Base-by-base conservation (phyloP, 1,140 invertebrate species). In the Odontomachus brunneus region DNA sequence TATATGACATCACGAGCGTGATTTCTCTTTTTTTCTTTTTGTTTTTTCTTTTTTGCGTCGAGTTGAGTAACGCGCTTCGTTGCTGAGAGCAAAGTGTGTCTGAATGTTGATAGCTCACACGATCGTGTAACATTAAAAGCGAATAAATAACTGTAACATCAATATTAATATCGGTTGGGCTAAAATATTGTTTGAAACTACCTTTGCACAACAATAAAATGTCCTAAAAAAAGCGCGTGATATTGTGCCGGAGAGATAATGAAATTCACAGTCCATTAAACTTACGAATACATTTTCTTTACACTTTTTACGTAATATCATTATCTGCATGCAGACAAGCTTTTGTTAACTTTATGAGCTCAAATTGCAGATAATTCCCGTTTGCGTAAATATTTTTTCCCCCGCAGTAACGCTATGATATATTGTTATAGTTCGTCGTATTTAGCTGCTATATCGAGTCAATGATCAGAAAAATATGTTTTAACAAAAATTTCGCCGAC, bases 61-160 rank as follows among this genome's bases (percentile, higher is more conserved):
- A 57, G 9, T 65, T 15, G 3, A 29, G 1, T 66, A 72, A 82
- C 84, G 19, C 9, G 63, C 63, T 71, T 72, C 66, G 44, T 76
- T 75, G 17, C n/a, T 3, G 3, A 71, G 9, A 29, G 7, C 2
- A 57, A 57, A n/a, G 1, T 62, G 11, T 15, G 17, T 75, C 14
- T 76, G 29, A 51, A 33, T 3, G 3, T 29, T 44, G 7, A 80
- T 57, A 67, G 24, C 48, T 74, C 26, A 78, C 44, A 78, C 48
- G n/a, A n/a, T n/a, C n/a, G n/a, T n/a, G n/a, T n/a, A n/a, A n/a
- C 33, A 11, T 76, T 11, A 38, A 15, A n/a, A 5, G 29, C 49
- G 49, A 78, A 78, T n/a, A 57, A 29, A 67, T 78, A 71, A 33
- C 5, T 24, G 11, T 38, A 3, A 76, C 29, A 78, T 55, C 67